Percentiles rank a stretch among this genome's conserved stretches.
Conservation (phyloP, 1,140 invertebrate species). For the Pseudomyrmex sp. region DNA sequence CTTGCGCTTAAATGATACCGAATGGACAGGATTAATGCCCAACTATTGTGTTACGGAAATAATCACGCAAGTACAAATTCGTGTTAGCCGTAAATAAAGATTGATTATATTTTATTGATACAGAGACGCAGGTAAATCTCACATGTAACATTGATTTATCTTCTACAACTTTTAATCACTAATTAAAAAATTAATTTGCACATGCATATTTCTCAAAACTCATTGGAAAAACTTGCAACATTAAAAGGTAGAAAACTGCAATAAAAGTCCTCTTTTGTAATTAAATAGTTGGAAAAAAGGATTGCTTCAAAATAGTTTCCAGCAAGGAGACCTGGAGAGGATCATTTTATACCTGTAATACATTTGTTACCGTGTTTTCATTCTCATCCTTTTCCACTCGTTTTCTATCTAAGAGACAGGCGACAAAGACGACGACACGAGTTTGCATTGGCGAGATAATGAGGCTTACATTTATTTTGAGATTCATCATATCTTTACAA, state of each 20-base stretch:
- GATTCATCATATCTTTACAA: slow-evolving; percentile 1
- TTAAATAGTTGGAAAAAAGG: too few species aligned
- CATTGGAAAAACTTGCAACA: background rate
- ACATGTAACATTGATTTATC: background rate
- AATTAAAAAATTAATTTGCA: background rate
- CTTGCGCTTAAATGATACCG: too few species aligned
- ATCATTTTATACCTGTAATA: background rate
- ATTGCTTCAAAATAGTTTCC: too few species aligned
- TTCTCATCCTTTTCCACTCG: background rate
- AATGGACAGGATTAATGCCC: too few species aligned
- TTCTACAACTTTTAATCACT: background rate
- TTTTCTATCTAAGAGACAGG: background rate
- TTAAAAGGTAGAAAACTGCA: background rate
- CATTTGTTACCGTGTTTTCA: background rate
- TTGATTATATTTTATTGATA: slow-evolving; percentile 1
- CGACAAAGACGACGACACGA: slow-evolving; percentile 5
- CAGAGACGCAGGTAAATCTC: background rate
- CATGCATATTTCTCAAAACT: too few species aligned
- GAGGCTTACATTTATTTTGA: slow-evolving; percentile 59
- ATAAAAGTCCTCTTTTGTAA: background rate
- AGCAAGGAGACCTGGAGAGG: too few species aligned
- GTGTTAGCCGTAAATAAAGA: background rate
- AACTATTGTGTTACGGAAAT: background rate
- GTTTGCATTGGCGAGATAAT: slow-evolving; percentile 61
- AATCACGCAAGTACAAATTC: background rate